These are phyloP conservation scores for Platichthys flesus DNA, from an alignment of 2,113 vertebrate genomes.

Conservation along the genomic window DNA sequence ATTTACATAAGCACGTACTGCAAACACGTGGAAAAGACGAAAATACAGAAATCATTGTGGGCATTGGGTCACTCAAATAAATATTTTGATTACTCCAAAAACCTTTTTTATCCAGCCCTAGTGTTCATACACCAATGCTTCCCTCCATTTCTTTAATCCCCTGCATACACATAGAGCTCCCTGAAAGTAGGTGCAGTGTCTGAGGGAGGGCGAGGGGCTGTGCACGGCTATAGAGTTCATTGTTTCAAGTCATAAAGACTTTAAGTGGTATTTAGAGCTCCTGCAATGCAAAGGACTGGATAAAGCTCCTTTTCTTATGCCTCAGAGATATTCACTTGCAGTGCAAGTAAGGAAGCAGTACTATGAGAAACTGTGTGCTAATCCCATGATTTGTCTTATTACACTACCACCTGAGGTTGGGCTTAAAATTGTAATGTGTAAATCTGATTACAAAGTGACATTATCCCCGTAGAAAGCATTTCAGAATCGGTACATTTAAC, in stretches of 20 bases:
- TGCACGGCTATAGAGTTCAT: conserved; percentile 17
- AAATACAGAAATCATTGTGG: background rate
- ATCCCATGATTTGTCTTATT: conserved; percentile 19
- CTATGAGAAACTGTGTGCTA: conserved; percentile 26
- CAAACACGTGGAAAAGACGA: background rate
- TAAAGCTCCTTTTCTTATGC: conserved; percentile 40
- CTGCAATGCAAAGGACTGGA: conserved; percentile 19
- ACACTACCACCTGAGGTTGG: conserved; percentile 4
- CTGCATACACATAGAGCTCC: background rate
- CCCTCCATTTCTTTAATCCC: conserved; percentile 23
- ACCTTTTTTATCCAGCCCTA: background rate
- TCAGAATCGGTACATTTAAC: background rate
- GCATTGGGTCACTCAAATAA: background rate
- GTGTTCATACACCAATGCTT: conserved; percentile 5
- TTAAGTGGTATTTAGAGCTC: conserved; percentile 32
- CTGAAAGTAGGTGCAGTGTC: conserved; percentile 33
- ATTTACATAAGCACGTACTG: background rate
- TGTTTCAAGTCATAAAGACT: conserved; percentile 52
- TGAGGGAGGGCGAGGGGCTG: conserved; percentile 14
- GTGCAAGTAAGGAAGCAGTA: conserved; percentile 15
- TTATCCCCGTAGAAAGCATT: background rate
- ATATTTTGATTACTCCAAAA: too few species aligned
- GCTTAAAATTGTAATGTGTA: conserved; percentile 2
- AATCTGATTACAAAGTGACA: conserved; percentile 17
- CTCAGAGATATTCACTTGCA: conserved; percentile 34